A percentile compares a stretch with the other conserved stretches of the same genome.
These are phyloP conservation scores for Athalia rosae DNA, from an alignment of 2,888 invertebrate genomes.

Conservation along the genomic window DNA sequence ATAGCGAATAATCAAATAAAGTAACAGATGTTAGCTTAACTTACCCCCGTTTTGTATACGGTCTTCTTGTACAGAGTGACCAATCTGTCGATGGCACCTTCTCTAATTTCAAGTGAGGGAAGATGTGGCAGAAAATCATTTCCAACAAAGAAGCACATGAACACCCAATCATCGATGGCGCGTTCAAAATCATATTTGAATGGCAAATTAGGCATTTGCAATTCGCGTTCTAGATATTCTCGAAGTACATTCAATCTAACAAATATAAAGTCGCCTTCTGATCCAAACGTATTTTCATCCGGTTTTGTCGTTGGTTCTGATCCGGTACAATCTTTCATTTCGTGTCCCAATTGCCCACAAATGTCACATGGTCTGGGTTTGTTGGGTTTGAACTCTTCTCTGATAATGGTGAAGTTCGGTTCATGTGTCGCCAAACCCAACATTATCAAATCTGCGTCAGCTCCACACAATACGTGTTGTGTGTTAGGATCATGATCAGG, in stretches of 20 bases:
- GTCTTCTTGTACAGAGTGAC: conserved; percentile 95
- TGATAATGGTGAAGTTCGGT: conserved; percentile 98
- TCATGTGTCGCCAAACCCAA: conserved; percentile 98
- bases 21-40: conserved; percentile 53
- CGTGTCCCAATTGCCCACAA: conserved; percentile 93
- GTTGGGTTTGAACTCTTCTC: conserved; percentile 99
- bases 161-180: conserved; percentile 98
- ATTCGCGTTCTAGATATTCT: conserved; percentile 93
- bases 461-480: conserved; percentile 97
- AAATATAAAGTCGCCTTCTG: conserved; percentile 92
- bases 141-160: conserved; percentile 99
- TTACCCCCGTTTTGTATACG: conserved; percentile 92
- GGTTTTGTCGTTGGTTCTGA: conserved; percentile 78
- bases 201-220: conserved; percentile 93
- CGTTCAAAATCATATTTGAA: conserved; percentile 97
- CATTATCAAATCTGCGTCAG: conserved; percentile 99
- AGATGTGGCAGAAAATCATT: conserved; percentile 99
- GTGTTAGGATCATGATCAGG: conserved; percentile 99
- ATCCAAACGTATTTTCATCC: conserved; percentile 78
- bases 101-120: conserved; percentile 97
- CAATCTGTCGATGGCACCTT: conserved; percentile 96
- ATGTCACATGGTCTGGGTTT: conserved; percentile 96
- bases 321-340: conserved; percentile 95
- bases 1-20: no score
- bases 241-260: conserved; percentile 93